phyloP scores from a whole-genome alignment of 2,888 invertebrate genomes.

The Dicycla oo region DNA sequence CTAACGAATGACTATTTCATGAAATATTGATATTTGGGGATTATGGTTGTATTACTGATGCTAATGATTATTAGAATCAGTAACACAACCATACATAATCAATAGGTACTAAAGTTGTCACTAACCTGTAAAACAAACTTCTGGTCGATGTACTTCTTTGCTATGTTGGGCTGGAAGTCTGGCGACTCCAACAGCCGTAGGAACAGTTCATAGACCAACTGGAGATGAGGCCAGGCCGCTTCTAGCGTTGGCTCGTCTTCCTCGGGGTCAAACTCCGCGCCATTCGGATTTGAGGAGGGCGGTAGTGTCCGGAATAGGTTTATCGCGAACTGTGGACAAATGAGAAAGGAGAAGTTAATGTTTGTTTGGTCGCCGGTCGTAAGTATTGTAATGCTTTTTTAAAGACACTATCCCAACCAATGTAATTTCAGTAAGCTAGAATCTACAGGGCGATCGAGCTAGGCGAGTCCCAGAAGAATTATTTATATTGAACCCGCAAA shows the following conservation, averaged over 20 bases:
- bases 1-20: no score
- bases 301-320: conserved; percentile 97
- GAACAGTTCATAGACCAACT: conserved; percentile 94
- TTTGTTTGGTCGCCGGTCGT: no score
- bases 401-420: neutral
- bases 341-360: neutral
- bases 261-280: conserved; percentile 97
- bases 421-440: neutral
- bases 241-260: conserved; percentile 99
- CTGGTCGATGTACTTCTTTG: conserved; percentile 98
- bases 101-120: conserved; percentile 3
- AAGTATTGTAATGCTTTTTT: neutral
- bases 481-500: neutral
- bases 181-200: conserved; percentile 96
- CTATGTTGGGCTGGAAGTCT: conserved; percentile 97
- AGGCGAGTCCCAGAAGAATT: neutral
- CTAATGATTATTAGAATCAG: no score
- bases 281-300: conserved; percentile 95
- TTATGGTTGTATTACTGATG: no score
- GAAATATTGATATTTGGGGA: no score
- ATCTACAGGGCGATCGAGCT: neutral
- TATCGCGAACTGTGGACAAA: conserved; percentile 92
- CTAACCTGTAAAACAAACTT: conserved; percentile 97
- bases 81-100: no score
- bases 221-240: conserved; percentile 98